Conservation (phyloP, 2,113 vertebrate genomes). For the Syngnathus typhle region DNA sequence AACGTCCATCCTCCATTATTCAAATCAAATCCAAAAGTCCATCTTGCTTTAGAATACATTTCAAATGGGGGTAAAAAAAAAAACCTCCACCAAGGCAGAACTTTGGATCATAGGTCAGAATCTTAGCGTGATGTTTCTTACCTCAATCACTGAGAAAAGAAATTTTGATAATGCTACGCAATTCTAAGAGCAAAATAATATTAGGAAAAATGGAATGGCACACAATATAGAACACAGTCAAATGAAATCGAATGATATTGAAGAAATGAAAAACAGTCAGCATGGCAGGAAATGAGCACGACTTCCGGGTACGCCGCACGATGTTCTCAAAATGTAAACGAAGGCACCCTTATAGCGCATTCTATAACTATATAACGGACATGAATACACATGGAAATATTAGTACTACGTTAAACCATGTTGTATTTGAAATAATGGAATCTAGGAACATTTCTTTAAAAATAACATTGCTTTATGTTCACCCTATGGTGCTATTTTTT, state of each 20-base stretch:
- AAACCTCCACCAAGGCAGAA: no score
- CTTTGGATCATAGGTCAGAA: no score
- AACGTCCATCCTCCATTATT: background rate
- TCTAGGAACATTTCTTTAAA: conserved; percentile 21
- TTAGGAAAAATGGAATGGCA: no score
- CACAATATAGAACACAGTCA: no score
- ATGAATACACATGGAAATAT: conserved; percentile 9
- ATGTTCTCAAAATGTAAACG: background rate
- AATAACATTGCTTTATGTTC: background rate
- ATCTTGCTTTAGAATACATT: no score
- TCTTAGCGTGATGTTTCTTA: no score
- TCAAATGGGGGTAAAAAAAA: no score
- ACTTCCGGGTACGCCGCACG: background rate
- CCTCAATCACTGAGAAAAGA: no score
- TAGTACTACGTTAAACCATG: conserved; percentile 8
- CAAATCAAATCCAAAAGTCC: no score
- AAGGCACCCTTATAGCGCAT: background rate
- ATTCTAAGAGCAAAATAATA: no score
- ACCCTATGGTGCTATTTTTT: background rate
- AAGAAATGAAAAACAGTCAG: background rate
- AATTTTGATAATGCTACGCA: no score
- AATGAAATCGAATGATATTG: no score
- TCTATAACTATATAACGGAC: background rate
- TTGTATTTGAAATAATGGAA: conserved; percentile 11
- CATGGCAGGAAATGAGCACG: background rate